Evolutionary conservation across 2,113 vertebrate species (phyloP), one percentile per base, ranked within the genome.

Genomic region (Atrichornis clamosus): DNA sequence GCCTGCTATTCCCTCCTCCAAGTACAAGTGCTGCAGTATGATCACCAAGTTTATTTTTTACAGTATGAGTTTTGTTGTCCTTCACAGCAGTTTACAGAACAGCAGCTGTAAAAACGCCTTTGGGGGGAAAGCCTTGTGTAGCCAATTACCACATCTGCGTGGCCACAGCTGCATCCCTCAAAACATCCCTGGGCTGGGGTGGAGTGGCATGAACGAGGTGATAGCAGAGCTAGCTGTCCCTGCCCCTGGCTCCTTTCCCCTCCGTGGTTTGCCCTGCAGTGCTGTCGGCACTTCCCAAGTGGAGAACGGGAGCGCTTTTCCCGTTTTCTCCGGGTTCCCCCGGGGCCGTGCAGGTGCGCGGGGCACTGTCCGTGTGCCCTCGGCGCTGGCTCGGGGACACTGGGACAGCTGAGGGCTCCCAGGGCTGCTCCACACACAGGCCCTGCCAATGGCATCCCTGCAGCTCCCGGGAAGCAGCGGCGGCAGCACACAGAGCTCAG

Each of bases 401-500:
- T 62, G 73, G 89, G 46, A 68, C 81, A 83, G 77, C 77, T 86
- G 67, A 69, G 68, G 50, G 42, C 46, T 64, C 33, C 76, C 46
- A 80, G 89, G 73, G 59, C 44, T 60, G 73, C 30, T 75, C 78
- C 80, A 62, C 37, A 22, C 53, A 24, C 81, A 52, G 78, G 64
- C 81, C 62, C 83, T 95, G 95, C 79, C 67, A 67, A 59, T 89
- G 74, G 58, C 28, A 91, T 76, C 79, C 73, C 81, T 79, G 56
- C 74, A 81, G 49, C 85, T 89, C 41, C 52, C 1, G 9, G 81
- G 80, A 72, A 52, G 80, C n/a, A 13, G 39, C 39, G 13, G 39
- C 39, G 39, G 39, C 39, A 95, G 82, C 86, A 86, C 79, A 93
- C 89, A 94, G 89, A 65, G 83, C 94, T 78, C 56, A 84, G 62